Evolutionary conservation across 2,113 vertebrate genomes (phyloP).

Genomic region (Anguilla japonica): DNA sequence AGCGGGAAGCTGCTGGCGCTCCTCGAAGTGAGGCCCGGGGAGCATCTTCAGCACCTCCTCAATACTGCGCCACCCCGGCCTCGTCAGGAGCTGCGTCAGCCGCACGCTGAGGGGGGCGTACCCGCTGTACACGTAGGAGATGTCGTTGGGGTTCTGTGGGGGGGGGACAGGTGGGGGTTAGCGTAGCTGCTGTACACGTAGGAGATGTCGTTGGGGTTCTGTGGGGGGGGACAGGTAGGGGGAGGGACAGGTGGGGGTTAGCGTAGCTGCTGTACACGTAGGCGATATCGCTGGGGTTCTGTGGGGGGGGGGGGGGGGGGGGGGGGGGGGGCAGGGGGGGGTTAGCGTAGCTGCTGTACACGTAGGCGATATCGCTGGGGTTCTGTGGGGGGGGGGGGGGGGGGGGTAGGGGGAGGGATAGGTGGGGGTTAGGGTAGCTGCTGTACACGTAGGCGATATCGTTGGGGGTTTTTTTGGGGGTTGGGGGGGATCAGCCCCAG

Average conservation of each 20-base stretch:
- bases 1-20: constrained; percentile 88
- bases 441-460: constrained; percentile 98
- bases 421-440: constrained; percentile 73
- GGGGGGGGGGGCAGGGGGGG: no score
- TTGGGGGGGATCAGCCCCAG: not conserved
- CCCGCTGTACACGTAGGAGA: constrained; percentile 96
- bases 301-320: constrained; percentile 5
- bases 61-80: constrained; percentile 95
- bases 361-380: constrained; percentile 94
- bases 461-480: constrained; percentile 81
- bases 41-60: constrained; percentile 96
- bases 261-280: constrained; percentile 97
- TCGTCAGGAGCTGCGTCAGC: constrained; percentile 86
- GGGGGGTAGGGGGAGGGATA: not conserved
- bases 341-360: constrained; percentile 90
- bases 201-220: constrained; percentile 97
- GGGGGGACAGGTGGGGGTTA: not conserved
- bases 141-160: constrained; percentile 90
- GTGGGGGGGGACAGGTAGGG: constrained; percentile 3
- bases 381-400: constrained; percentile 69
- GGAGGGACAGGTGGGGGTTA: not conserved
- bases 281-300: constrained; percentile 97
- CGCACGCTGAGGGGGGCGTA: constrained; percentile 92
- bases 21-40: constrained; percentile 95
- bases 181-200: constrained; percentile 97